These are phyloP conservation scores for Mesoligia furuncula DNA, from an alignment of 2,888 invertebrate species.

Conservation along the genomic window DNA sequence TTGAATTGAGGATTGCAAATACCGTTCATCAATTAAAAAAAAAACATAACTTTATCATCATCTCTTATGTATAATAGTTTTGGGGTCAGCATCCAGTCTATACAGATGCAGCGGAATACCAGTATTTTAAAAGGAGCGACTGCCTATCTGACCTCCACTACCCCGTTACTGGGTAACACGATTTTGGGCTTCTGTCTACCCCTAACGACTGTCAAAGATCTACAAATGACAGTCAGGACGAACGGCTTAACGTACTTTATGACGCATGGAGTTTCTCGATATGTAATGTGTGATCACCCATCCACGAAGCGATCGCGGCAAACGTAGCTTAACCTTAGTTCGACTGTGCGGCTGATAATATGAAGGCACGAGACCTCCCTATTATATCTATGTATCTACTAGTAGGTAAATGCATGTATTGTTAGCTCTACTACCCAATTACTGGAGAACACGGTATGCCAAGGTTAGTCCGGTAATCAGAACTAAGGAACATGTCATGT, in stretches of 20 bases:
- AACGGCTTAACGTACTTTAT: background rate
- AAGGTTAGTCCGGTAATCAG: background rate
- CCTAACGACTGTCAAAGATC: background rate
- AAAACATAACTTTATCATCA: background rate
- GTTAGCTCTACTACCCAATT: slow-evolving; percentile 5
- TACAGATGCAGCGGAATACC: background rate
- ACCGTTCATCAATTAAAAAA: background rate
- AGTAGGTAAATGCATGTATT: background rate
- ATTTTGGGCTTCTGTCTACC: background rate
- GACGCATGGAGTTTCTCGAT: background rate
- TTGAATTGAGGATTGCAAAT: background rate
- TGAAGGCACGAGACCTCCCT: background rate
- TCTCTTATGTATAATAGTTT: background rate
- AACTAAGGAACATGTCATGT: background rate
- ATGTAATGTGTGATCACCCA: background rate
- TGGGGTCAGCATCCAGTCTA: background rate
- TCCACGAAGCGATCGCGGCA: too few relatives aligned
- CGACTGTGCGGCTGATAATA: background rate
- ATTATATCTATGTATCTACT: background rate
- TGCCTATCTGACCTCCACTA: background rate
- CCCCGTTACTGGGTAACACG: background rate
- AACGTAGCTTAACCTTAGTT: background rate
- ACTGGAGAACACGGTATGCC: slow-evolving; percentile 8
- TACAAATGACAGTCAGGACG: background rate
- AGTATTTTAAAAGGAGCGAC: background rate